Conservation (phyloP, 2,888 invertebrate species). For the Phortica okadai region DNA sequence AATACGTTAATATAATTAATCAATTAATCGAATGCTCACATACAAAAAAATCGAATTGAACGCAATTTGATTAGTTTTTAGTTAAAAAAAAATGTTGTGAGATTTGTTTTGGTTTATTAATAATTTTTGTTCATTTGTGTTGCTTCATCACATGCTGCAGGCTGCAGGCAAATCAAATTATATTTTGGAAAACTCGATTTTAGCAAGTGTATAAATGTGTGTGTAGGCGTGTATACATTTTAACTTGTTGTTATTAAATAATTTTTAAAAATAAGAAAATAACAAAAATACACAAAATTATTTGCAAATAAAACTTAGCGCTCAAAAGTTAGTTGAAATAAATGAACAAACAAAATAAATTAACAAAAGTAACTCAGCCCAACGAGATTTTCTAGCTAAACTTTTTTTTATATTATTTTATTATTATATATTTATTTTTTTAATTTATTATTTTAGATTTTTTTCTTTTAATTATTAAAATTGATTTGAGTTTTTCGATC, state of each 20-base stretch:
- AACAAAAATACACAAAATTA: constrained; percentile 1
- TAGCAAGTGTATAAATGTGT: constrained; percentile 1
- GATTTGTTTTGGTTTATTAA: constrained; percentile 1
- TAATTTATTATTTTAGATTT: constrained; percentile 1
- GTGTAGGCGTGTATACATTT: background rate
- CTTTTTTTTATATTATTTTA: constrained; percentile 7
- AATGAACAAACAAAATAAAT: background rate
- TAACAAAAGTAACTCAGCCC: constrained; percentile 8
- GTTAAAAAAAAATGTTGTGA: background rate
- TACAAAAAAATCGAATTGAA: constrained; percentile 14
- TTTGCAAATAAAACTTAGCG: background rate
- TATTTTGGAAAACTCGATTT: constrained; percentile 17
- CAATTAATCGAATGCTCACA: constrained; percentile 19
- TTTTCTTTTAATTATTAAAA: constrained; percentile 39
- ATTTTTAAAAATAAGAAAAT: background rate
- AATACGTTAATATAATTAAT: constrained; percentile 23
- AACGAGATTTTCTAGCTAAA: constrained; percentile 16
- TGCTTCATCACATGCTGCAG: constrained; percentile 16
- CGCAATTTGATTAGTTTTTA: constrained; percentile 9
- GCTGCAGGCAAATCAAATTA: constrained; percentile 21
- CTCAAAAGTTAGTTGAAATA: background rate
- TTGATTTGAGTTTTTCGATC: constrained; percentile 41
- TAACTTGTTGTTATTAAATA: background rate
- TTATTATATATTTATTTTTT: background rate
- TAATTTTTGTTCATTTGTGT: background rate